Percentiles rank a stretch among this genome's conserved stretches.
Evolutionary conservation across 2,888 invertebrate genomes (phyloP).

Genomic region (Drosophila imparisetae): DNA sequence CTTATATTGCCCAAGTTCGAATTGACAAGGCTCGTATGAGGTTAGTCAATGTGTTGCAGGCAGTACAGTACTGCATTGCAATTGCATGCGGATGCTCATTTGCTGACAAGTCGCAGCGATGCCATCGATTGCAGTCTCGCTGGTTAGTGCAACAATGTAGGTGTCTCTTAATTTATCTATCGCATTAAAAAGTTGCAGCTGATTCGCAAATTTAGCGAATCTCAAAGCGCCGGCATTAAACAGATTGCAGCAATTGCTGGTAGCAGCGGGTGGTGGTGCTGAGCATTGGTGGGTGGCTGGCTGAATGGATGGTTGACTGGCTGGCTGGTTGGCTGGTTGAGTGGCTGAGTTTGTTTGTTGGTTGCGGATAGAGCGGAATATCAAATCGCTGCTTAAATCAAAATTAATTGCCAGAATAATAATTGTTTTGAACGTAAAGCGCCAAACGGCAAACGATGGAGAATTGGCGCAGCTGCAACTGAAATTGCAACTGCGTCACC

Average conservation of each 20-base stretch:
- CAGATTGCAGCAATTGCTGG: slow-evolving; percentile 33
- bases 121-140: slow-evolving; percentile 23
- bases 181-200: slow-evolving; percentile 43
- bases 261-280: slow-evolving; percentile 56
- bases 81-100: slow-evolving; percentile 42
- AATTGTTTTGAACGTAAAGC: slow-evolving; percentile 80
- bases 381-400: slow-evolving; percentile 81
- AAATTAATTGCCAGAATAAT: slow-evolving; percentile 83
- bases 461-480: slow-evolving; percentile 77
- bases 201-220: slow-evolving; percentile 57
- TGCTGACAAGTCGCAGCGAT: slow-evolving; percentile 29
- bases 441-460: slow-evolving; percentile 65
- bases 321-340: slow-evolving; percentile 24
- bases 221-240: slow-evolving; percentile 56
- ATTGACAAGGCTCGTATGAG: background rate
- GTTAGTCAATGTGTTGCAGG: slow-evolving; percentile 1
- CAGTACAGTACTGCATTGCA: background rate
- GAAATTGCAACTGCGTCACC: slow-evolving; percentile 70
- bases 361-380: slow-evolving; percentile 57
- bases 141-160: slow-evolving; percentile 33
- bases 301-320: slow-evolving; percentile 7
- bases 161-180: slow-evolving; percentile 59
- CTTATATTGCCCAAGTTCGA: background rate
- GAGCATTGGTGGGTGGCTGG: slow-evolving; percentile 28
- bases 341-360: slow-evolving; percentile 19